Evolutionary conservation across 2,888 invertebrate genomes (phyloP).

Genomic region (Kryphioiulus occultus): DNA sequence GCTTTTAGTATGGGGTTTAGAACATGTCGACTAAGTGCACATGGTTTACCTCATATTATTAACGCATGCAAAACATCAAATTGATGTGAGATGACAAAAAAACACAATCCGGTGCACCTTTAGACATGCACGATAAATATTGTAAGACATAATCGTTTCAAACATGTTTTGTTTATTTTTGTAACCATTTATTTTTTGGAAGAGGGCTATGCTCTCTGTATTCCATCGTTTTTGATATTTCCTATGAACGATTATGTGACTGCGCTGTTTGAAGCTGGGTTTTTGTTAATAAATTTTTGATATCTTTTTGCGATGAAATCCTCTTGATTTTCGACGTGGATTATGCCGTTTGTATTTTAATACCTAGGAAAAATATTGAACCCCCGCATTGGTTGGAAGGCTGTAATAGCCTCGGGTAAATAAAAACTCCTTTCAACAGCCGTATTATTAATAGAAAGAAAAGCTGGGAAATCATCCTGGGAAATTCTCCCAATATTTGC

Average conservation of each 20-base stretch:
- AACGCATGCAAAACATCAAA: too few relatives aligned
- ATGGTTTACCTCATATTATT: too few relatives aligned
- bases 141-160: neutral
- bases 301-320: neutral
- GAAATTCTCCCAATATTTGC: constrained; percentile 39
- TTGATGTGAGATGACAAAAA: too few relatives aligned
- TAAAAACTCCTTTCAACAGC: constrained; percentile 36
- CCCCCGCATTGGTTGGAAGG: neutral
- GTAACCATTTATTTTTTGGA: too few relatives aligned
- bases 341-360: constrained; percentile 32
- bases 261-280: neutral
- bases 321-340: constrained; percentile 3
- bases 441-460: constrained; percentile 37
- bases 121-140: neutral
- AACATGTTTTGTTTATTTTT: neutral
- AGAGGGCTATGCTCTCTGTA: neutral
- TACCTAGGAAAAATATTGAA: constrained; percentile 25
- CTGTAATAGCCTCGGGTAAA: constrained; percentile 6
- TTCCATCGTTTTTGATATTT: neutral
- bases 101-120: too few relatives aligned
- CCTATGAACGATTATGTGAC: neutral
- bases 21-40: too few relatives aligned
- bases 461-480: constrained; percentile 31
- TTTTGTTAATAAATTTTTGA: neutral
- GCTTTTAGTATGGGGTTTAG: too few relatives aligned